phyloP scores from a whole-genome alignment of 2,113 vertebrate species.

The Prunella himalayana region DNA sequence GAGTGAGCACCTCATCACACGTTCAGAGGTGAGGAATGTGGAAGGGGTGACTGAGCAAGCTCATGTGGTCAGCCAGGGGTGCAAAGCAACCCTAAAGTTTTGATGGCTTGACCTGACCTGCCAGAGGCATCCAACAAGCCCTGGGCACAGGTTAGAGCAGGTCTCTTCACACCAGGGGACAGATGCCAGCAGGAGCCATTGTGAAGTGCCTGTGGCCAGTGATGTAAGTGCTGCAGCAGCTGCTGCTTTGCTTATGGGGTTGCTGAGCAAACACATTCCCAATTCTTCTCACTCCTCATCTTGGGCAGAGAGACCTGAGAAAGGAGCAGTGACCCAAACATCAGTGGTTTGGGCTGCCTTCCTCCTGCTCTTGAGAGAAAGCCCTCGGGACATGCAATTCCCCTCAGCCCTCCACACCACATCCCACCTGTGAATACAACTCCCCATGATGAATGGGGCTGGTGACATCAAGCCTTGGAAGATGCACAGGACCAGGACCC shows the following conservation, averaged over 20 bases:
- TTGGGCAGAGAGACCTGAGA: neutral
- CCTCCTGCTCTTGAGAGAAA: neutral
- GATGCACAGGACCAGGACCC: neutral
- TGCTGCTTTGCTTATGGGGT: neutral
- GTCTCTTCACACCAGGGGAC: neutral
- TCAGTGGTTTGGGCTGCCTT: neutral
- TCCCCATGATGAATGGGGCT: neutral
- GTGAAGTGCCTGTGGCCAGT: neutral
- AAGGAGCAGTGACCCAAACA: neutral
- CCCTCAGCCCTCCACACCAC: fast-evolving
- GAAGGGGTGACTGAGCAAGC: neutral
- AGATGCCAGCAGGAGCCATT: neutral
- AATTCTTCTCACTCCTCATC: neutral
- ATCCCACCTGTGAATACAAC: neutral
- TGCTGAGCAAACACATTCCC: neutral
- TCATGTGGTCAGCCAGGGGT: neutral
- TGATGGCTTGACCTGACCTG: neutral
- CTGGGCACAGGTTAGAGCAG: neutral
- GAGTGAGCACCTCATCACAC: neutral
- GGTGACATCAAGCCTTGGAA: neutral
- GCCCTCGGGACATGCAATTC: neutral
- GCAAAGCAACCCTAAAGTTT: neutral
- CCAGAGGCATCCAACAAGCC: neutral
- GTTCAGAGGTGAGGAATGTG: neutral
- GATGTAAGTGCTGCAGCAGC: neutral